These are phyloP conservation scores for Eustalomyia histrio DNA, from an alignment of 2,888 invertebrate genomes.

Conservation along the genomic window DNA sequence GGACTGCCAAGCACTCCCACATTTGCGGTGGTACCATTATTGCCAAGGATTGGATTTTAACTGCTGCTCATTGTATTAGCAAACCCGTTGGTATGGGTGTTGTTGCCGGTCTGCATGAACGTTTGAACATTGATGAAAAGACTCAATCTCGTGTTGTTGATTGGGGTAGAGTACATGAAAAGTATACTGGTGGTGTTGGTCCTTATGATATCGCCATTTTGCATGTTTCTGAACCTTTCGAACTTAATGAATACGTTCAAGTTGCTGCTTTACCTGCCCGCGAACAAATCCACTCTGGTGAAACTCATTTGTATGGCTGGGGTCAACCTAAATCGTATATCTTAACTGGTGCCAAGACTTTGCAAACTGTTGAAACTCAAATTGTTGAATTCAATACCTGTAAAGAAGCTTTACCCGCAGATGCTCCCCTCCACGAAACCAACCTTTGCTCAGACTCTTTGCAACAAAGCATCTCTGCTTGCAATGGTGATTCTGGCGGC, in stretches of 20 bases:
- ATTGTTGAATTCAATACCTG: conserved; percentile 72
- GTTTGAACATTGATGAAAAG: conserved; percentile 69
- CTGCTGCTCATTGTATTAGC: conserved; percentile 77
- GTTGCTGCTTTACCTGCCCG: conserved; percentile 77
- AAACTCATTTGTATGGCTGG: conserved; percentile 79
- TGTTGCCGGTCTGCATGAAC: conserved; percentile 79
- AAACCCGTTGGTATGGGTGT: conserved; percentile 71
- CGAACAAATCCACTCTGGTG: conserved; percentile 72
- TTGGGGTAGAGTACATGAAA: conserved; percentile 74
- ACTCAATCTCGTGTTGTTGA: conserved; percentile 73
- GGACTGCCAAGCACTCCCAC: conserved; percentile 72
- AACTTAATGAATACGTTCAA: conserved; percentile 73
- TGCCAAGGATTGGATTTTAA: conserved; percentile 76
- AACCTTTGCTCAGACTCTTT: conserved; percentile 80
- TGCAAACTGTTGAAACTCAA: conserved; percentile 74
- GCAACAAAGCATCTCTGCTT: conserved; percentile 79
- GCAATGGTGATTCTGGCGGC: conserved; percentile 79
- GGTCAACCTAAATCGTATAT: conserved; percentile 75
- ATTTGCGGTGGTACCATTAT: conserved; percentile 80
- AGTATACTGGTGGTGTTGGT: conserved; percentile 76
- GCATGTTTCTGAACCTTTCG: conserved; percentile 71
- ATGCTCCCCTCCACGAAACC: conserved; percentile 71
- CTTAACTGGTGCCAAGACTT: conserved; percentile 69
- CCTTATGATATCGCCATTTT: conserved; percentile 82
- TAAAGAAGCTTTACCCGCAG: conserved; percentile 67